Evolutionary conservation across 2,797 vertebrate species (phyloP).

Genomic region (Morelia viridis): DNA sequence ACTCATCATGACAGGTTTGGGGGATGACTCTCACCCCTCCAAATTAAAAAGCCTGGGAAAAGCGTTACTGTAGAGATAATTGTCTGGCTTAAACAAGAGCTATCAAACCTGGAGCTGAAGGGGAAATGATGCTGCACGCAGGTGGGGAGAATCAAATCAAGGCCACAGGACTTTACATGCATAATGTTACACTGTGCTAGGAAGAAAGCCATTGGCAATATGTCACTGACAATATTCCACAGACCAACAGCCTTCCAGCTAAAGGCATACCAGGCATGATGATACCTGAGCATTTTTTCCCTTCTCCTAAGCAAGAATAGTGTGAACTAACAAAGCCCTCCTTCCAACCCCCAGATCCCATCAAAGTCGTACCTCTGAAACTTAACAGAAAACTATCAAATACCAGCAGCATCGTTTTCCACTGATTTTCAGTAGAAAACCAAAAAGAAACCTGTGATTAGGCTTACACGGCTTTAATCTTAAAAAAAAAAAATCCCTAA

Average conservation of each 20-base stretch:
- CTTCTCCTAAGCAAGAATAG: background rate
- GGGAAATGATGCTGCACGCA: constrained; percentile 11
- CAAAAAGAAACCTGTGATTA: background rate
- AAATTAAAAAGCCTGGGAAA: constrained; percentile 23
- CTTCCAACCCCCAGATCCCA: background rate
- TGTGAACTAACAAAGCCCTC: background rate
- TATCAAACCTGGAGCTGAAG: constrained; percentile 19
- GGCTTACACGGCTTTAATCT: background rate
- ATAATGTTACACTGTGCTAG: background rate
- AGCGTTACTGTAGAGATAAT: constrained; percentile 18
- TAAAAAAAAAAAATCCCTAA: background rate
- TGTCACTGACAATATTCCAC: background rate
- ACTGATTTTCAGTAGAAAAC: background rate
- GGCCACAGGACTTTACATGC: background rate
- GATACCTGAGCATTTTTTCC: background rate
- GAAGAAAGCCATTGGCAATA: background rate
- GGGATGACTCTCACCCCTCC: background rate
- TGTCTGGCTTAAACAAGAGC: constrained; percentile 5
- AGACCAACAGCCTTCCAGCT: background rate
- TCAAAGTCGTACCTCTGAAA: background rate
- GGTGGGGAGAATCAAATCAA: constrained; percentile 2
- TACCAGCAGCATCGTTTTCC: background rate
- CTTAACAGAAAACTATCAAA: background rate
- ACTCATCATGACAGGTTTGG: background rate
- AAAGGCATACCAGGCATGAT: background rate